phyloP scores from a whole-genome alignment of 1,140 invertebrate genomes.

The Saccostrea glomerata region DNA sequence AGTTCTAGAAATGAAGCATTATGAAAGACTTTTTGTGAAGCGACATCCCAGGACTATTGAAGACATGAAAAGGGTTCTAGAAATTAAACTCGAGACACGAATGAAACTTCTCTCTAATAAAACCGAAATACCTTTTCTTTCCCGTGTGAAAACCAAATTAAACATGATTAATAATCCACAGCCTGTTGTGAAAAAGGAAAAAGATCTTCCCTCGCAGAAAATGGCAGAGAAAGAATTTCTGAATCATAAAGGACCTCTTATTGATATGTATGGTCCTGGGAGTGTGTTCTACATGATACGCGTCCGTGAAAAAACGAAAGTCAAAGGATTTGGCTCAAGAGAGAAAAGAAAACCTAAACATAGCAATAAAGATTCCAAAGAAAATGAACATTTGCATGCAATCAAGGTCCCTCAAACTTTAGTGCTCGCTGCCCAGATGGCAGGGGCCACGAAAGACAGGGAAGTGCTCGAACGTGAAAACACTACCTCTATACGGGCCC shows the following conservation, averaged over 20 bases:
- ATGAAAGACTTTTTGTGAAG: conserved; percentile 74
- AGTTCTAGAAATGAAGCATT: conserved; percentile 78
- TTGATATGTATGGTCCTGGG: conserved; percentile 75
- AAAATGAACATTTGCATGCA: conserved; percentile 55
- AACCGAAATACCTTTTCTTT: conserved; percentile 66
- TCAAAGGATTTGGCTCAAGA: conserved; percentile 50
- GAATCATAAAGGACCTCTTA: conserved; percentile 72
- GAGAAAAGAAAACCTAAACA: conserved; percentile 46
- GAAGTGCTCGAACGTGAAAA: conserved; percentile 35
- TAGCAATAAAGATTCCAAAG: conserved; percentile 22
- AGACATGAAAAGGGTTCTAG: conserved; percentile 68
- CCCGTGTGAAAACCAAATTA: conserved; percentile 52
- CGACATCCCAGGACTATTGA: conserved; percentile 75
- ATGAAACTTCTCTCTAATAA: conserved; percentile 63
- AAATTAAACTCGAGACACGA: conserved; percentile 64
- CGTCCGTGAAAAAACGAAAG: conserved; percentile 61
- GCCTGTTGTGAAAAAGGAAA: conserved; percentile 56
- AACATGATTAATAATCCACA: conserved; percentile 54
- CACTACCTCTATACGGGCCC: background rate
- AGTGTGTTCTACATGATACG: conserved; percentile 77
- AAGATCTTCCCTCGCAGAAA: conserved; percentile 59
- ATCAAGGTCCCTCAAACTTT: conserved; percentile 59
- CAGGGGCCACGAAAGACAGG: conserved; percentile 53
- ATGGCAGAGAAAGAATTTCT: conserved; percentile 69
- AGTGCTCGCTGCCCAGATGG: conserved; percentile 60